Evolutionary conservation across 2,113 vertebrate genomes (phyloP).

Genomic region (Barnardius zonarius): DNA sequence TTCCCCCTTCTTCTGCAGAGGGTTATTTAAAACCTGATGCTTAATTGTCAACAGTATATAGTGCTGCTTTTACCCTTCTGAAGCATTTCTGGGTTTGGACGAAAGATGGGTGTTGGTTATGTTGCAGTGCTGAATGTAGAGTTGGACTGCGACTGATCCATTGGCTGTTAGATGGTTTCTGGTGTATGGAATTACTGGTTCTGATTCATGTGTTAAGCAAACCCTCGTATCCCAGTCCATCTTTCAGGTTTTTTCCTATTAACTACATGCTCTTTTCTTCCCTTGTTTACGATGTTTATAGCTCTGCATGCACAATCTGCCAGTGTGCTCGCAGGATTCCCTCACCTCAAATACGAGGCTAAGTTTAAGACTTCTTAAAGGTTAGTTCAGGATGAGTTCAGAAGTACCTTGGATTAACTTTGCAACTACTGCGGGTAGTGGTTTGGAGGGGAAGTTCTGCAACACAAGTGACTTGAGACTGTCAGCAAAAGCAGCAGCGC

Average conservation of each 20-base stretch:
- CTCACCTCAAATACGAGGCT: neutral
- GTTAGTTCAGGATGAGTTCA: neutral
- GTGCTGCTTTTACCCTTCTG: neutral
- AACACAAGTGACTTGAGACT: neutral
- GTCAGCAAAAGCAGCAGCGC: neutral
- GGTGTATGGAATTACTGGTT: neutral
- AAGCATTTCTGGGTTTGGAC: neutral
- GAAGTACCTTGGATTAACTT: neutral
- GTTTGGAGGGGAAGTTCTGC: neutral
- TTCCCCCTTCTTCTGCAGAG: neutral
- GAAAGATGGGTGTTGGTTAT: neutral
- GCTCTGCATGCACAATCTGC: neutral
- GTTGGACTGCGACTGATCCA: neutral
- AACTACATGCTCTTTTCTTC: neutral
- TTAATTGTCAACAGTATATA: neutral
- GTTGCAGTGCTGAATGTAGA: neutral
- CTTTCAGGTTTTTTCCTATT: neutral
- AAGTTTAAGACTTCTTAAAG: neutral
- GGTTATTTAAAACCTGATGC: neutral
- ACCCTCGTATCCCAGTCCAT: neutral
- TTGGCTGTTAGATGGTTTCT: neutral
- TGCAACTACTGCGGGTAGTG: too few species aligned
- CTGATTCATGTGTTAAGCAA: neutral
- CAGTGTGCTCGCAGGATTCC: neutral
- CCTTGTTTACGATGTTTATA: accelerated